phyloP scores from a whole-genome alignment of 2,797 vertebrate genomes.

The Myiothlypis coronata region DNA sequence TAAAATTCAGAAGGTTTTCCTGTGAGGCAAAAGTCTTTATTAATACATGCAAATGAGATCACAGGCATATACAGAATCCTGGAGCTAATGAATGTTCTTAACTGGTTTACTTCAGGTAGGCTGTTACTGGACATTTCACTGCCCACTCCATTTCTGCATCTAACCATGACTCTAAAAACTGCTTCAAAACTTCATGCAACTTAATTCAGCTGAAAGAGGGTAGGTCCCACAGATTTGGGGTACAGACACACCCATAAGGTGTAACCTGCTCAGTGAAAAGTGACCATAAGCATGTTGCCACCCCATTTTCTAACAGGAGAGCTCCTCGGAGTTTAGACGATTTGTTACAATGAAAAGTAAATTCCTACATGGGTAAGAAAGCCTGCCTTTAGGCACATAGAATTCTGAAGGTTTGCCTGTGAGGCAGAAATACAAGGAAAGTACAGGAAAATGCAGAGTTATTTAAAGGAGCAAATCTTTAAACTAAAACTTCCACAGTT shows the following conservation, averaged over 20 bases:
- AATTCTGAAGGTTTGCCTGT: too few relatives aligned
- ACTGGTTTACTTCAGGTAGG: background rate
- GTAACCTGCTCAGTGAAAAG: background rate
- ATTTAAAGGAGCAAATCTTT: background rate
- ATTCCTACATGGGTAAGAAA: too few relatives aligned
- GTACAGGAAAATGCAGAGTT: background rate
- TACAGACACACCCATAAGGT: background rate
- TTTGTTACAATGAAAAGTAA: too few relatives aligned
- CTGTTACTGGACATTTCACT: background rate
- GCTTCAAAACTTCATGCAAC: background rate
- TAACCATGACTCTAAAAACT: background rate
- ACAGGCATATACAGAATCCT: background rate
- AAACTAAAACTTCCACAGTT: background rate
- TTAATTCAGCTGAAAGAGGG: background rate
- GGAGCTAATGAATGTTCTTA: background rate
- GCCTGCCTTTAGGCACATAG: too few relatives aligned
- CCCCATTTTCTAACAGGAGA: too few relatives aligned
- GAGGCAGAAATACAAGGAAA: too few relatives aligned
- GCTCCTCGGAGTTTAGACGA: too few relatives aligned
- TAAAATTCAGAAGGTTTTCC: background rate
- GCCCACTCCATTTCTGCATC: background rate
- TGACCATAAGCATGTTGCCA: background rate
- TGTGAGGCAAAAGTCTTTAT: background rate
- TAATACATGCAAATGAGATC: background rate
- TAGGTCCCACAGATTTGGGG: background rate